Base-by-base conservation (phyloP, 2,888 invertebrate genomes). In the Pediacus dermestoides region DNA sequence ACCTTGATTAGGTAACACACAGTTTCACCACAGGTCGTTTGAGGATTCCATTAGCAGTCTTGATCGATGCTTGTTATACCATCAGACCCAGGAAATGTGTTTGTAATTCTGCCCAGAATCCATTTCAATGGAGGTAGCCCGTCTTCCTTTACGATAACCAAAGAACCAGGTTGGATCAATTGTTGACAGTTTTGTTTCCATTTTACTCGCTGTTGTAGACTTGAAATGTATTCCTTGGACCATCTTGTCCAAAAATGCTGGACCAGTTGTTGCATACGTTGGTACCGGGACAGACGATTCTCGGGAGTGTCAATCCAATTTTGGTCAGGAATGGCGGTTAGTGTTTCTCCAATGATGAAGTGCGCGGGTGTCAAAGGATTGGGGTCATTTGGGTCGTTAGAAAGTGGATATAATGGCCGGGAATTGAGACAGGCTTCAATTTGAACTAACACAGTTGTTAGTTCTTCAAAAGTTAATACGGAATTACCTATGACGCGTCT, bases 371-470 rank as follows among this genome's bases (percentile, higher is more conserved):
- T 34, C 10, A 25, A 9, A 2, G 26, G 13, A 12, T 2, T 8
- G 4, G 45, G 21, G 18, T 55, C 52, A 10, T 22, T 34, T 2
- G 54, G 52, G 26, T 57, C 51, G 23, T 34, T 34, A 1, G 47
- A 43, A 3, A 54, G 18, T 1, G 52, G 42, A 9, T 16, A 34
- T 1, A 61, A 22, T 2, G 57, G 60, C 13, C 58, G 28, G 1
- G 53, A 60, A 33, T 60, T 61, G 3, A 55, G 37, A 13, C 48
- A 41, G 0, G 53, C 55, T 34, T 60, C 56, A n/a, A 58, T 50
- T 31, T 54, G 54, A 4, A 25, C 31, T 1, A 52, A 14, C 4
- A 57, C 10, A 1, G 57, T 61, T 2, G 36, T n/a, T 16, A 55
- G 45, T 25, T 62, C 54, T 37, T 61, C 55, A 23, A 38, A 53